Evolutionary conservation across 1,140 invertebrate genomes (phyloP).

Genomic region (Muscidifurax raptorellus): DNA sequence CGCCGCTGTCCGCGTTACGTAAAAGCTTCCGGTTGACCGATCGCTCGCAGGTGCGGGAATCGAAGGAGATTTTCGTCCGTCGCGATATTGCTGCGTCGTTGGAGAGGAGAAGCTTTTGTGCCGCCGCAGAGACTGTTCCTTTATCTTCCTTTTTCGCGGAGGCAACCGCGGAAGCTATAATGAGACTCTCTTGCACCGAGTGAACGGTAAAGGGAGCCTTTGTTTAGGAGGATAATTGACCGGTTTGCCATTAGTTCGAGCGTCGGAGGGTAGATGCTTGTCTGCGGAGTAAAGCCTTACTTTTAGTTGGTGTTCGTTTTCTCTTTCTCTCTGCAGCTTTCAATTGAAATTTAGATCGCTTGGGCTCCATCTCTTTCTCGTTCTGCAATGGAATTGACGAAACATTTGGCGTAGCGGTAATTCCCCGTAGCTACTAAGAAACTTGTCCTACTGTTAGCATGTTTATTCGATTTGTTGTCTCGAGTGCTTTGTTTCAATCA

Average conservation of each 20-base stretch:
- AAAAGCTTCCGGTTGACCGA: conserved; percentile 7
- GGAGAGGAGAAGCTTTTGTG: neutral
- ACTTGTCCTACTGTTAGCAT: neutral
- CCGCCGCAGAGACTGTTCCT: neutral
- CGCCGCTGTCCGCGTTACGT: neutral
- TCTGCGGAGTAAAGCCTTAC: neutral
- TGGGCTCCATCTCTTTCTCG: too few species aligned
- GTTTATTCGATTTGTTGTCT: neutral
- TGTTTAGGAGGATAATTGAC: conserved; percentile 17
- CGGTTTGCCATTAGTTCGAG: neutral
- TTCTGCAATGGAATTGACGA: neutral
- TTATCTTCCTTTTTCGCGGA: neutral
- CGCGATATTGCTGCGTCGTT: neutral
- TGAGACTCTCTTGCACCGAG: neutral
- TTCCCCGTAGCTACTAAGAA: neutral
- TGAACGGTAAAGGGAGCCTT: neutral
- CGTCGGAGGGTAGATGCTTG: neutral
- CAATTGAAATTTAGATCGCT: neutral
- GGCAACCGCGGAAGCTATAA: neutral
- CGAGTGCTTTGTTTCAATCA: too few species aligned
- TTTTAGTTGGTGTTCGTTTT: neutral
- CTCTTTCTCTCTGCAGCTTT: neutral
- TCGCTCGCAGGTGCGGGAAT: neutral
- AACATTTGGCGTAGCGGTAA: neutral
- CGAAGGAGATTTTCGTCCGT: neutral